Evolutionary conservation across 2,113 vertebrate genomes (phyloP).

Genomic region (Bagarius yarrelli): DNA sequence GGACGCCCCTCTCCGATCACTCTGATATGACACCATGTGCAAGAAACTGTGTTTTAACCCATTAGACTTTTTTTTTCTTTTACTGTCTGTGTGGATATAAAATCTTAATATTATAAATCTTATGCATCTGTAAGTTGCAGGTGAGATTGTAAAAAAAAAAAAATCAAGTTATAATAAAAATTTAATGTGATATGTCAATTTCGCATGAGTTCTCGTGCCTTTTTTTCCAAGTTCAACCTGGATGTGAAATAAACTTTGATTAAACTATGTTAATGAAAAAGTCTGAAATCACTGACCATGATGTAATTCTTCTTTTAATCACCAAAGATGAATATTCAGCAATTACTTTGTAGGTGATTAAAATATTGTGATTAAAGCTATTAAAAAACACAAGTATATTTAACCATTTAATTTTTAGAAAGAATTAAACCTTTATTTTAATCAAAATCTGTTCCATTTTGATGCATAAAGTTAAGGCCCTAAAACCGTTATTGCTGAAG

Average conservation of each 20-base stretch:
- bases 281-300: neutral
- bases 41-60: conserved; percentile 41
- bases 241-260: neutral
- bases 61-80: conserved; percentile 41
- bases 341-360: neutral
- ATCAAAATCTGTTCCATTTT: neutral
- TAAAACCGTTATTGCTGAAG: neutral
- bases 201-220: neutral
- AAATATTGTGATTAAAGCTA: neutral
- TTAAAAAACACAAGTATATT: neutral
- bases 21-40: conserved; percentile 31
- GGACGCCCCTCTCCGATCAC: conserved; percentile 20
- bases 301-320: neutral
- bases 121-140: conserved; percentile 39
- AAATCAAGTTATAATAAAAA: conserved; percentile 32
- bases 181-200: conserved; percentile 37
- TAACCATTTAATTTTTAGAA: neutral
- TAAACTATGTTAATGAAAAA: neutral
- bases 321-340: neutral
- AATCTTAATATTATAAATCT: conserved; percentile 36
- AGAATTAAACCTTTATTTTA: neutral
- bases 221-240: no score
- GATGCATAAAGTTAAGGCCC: neutral
- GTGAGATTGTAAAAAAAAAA: conserved; percentile 38
- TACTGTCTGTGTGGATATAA: conserved; percentile 44